Evolutionary conservation across 1,140 invertebrate genomes (phyloP), one percentile per base, ranked within the genome.

Genomic region (Anoplolepis gracilipes): DNA sequence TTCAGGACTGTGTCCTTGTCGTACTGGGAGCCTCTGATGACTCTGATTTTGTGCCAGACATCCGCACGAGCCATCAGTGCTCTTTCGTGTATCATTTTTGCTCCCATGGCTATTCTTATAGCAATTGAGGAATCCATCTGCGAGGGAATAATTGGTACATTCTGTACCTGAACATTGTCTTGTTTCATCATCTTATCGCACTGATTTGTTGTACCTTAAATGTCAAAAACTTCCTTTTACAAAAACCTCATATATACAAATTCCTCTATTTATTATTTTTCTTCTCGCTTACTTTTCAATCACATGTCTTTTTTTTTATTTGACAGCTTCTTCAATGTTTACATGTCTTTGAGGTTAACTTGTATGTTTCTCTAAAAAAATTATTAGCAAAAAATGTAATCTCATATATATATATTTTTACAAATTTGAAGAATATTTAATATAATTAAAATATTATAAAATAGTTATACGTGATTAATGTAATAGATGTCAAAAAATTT

Each of bases 1-100:
- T 93, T 94, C 30, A 96, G 84, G 16, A 96, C 91, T n/a, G 87
- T 69, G 82, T 96, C 95, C 65, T 94, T 94, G 13, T 94, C 90
- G 55, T 93, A 92, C 6, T 88, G 84, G 5, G 87, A 92, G 8
- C 94, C 95, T 33, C 90, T 86, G 1, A 92, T 25, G 7, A 95
- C 87, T 55, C 87, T 88, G 6, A 94, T 88, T 59, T 92, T 93
- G 33, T 95, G 94, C 94, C 94, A 95, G 1, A 93, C 86, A 61
- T 95, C 93, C 7, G 93, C 85, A 10, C 92, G 79, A 0, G 88
- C 88, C 94, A 95, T 94, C 13, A 95, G 49, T 1, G 86, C 28
- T 57, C 92, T 91, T 81, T 94, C 94, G 19, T 92, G 89, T 3
- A 79, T 87, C 84, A 93, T 92, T n/a, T 88, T 78, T 22, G 84